Evolutionary conservation across 2,797 vertebrate genomes (phyloP), one percentile per base, ranked within the genome.

Genomic region (Loris lydekkerianus): DNA sequence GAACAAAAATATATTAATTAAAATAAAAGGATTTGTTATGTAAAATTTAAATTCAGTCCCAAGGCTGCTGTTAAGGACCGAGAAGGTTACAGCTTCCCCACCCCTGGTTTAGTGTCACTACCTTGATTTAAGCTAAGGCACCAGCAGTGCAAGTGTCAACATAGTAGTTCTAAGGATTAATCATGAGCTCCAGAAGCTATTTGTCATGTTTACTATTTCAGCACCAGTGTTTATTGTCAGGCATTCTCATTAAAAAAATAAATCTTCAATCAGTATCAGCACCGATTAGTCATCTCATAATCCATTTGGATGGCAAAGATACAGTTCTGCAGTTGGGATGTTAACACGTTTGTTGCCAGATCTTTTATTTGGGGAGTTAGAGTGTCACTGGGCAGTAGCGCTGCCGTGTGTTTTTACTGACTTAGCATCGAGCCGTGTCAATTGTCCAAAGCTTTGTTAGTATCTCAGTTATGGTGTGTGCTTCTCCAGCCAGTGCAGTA

Each of bases 281-380:
- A 65, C n/a, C n/a, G 61, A n/a, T 67, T 86, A 77, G 37, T 93
- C 61, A 70, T 80, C 37, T 78, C 25, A 37, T 69, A 63, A 78
- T 82, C 21, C 27, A 53, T 87, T 93, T 69, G 49, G 29, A 78
- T 86, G 75, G 61, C 58, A 73, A 46, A 94, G 25, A 60, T 80
- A 14, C 60, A 73, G 0, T 93, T 93, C 78, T 91, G 25, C 7
- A 91, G 69, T 18, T 82, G 40, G 34, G n/a, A 7, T 91, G 31
- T 56, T 91, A 88, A 67, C 58, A 14, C 15, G 11, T 56, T 73
- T 86, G 14, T 43, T 40, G 60, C 25, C 20, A 53, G n/a, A 20
- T 85, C 67, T 85, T 85, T 91, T n/a, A 46, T 86, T 60, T 69
- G 80, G 82, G 49, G 37, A 90, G 20, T 61, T 82, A 31, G 29